Evolutionary conservation across 2,888 invertebrate genomes (phyloP).

Genomic region (Rotaria sp.): DNA sequence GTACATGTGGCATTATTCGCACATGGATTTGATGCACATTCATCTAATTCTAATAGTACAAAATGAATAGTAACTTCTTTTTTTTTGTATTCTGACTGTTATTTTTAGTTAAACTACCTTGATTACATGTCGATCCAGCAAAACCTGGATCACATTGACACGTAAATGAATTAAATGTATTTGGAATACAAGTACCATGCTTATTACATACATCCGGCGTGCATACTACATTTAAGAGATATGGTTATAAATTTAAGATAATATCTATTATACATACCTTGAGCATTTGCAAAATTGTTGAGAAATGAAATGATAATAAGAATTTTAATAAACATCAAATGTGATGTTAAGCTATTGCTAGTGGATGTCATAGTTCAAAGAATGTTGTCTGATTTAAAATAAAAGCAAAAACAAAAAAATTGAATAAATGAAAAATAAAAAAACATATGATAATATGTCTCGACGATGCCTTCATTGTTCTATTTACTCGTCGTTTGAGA

Average conservation of each 20-base stretch:
- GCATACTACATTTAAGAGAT: neutral
- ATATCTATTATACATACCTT: neutral
- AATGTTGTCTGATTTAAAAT: neutral
- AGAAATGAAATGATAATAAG: neutral
- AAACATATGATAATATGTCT: neutral
- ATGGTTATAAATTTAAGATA: neutral
- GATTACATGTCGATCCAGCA: neutral
- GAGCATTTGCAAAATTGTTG: neutral
- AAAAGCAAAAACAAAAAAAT: neutral
- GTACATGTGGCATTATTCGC: conserved; percentile 37
- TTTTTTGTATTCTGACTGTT: too few relatives aligned
- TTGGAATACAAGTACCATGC: conserved; percentile 18
- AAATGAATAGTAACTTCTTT: too few relatives aligned
- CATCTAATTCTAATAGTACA: conserved; percentile 31
- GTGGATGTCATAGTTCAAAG: neutral
- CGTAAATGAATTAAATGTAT: neutral
- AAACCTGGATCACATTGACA: conserved; percentile 20
- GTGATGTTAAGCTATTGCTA: neutral
- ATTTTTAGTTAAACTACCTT: conserved; percentile 4
- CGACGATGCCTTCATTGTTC: neutral
- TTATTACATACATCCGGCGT: conserved; percentile 16
- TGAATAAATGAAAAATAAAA: neutral
- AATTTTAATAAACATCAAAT: neutral
- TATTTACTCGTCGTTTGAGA: neutral
- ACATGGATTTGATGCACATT: conserved; percentile 40